Base-by-base conservation (phyloP, 2,888 invertebrate genomes). In the Drosophila bunnanda region DNA sequence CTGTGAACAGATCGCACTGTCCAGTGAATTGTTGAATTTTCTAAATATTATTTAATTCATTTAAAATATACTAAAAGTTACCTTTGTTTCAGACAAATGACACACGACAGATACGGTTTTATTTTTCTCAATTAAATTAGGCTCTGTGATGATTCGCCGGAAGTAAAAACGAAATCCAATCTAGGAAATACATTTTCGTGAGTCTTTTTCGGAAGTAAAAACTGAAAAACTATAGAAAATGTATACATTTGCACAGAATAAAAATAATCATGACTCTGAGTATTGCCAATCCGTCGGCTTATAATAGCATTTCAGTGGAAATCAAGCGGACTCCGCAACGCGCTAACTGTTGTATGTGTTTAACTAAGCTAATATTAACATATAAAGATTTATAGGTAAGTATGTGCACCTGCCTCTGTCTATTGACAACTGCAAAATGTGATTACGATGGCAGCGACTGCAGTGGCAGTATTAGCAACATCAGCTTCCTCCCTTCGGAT, bases 261-360 rank as follows among this genome's bases (percentile, higher is more conserved):
- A 80, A 74, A 69, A 70, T 73, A 80, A 76, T 85, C 82, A 78
- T 82, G 71, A 78, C 78, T 79, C 68, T 84, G 41, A 34, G 75
- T 84, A 79, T 87, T 77, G 64, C 50, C 62, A 81, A 78, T 79
- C 64, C 72, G 67, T 32, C 36, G 44, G 58, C 65, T 77, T 80
- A 71, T 87, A 89, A 87, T 67, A 53, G 30, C 59, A 72, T 57
- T 84, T 75, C 79, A 77, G 80, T 82, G 75, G 65, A 54, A 30
- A 32, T 54, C 48, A 36, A 34, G 43, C 30, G 34, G 17, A 32
- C 38, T 22, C 36, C 54, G 10, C 48, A 6, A n/a, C 69, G 39
- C 15, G 25, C 48, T 39, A 20, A n/a, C 12, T 34, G 32, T n/a
- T 58, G 46, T 54, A 48, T 69, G 53, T 34, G 38, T 39, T 50